Evolutionary conservation across 2,113 vertebrate species (phyloP).

Genomic region (Cyanistes caeruleus): DNA sequence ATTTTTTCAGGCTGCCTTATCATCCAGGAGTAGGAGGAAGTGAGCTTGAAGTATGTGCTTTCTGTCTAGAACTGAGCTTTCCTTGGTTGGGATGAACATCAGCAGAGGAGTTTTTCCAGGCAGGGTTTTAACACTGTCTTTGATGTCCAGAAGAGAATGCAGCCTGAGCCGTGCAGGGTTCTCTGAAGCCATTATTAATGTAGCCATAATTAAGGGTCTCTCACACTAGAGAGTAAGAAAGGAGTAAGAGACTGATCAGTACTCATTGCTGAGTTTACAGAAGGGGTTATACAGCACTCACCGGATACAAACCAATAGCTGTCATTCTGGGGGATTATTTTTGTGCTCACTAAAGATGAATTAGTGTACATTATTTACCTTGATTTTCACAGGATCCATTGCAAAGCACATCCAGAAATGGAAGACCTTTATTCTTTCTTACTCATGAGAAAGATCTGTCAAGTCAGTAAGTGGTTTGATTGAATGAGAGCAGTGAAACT

Average conservation of each 20-base stretch:
- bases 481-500: background rate
- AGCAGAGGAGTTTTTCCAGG: background rate
- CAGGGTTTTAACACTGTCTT: background rate
- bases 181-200: background rate
- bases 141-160: background rate
- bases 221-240: background rate
- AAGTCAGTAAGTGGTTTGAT: background rate
- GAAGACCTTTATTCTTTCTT: background rate
- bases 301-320: background rate
- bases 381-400: conserved; percentile 4
- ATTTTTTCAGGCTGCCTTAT: background rate
- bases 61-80: background rate
- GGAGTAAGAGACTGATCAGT: background rate
- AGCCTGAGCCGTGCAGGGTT: background rate
- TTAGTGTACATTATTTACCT: background rate
- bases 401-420: background rate
- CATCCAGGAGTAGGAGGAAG: background rate
- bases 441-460: background rate
- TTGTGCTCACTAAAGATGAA: background rate
- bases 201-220: background rate
- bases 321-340: background rate
- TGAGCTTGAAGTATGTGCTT: background rate
- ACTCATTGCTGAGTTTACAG: background rate
- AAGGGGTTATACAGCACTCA: background rate
- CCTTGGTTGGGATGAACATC: background rate